Percentiles rank a stretch among this genome's conserved stretches.
These are phyloP conservation scores for Cottoperca gobio DNA, from an alignment of 2,797 vertebrate genomes.

Conservation along the genomic window DNA sequence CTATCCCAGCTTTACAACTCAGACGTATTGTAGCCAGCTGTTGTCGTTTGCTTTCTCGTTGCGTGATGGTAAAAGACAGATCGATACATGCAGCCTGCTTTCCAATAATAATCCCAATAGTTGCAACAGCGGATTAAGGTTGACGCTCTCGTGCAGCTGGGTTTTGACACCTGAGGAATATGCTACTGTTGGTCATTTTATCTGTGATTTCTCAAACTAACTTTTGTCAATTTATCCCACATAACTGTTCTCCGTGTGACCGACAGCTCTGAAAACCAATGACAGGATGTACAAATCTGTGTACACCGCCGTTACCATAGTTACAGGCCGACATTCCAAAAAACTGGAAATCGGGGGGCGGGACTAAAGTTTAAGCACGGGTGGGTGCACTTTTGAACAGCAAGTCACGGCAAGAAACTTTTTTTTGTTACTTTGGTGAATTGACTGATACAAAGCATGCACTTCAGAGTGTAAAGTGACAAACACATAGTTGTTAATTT, in stretches of 20 bases:
- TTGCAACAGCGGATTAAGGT: accelerated
- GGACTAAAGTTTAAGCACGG: constrained; percentile 77
- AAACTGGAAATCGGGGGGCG: constrained; percentile 75
- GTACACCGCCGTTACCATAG: constrained; percentile 75
- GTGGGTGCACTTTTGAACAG: constrained; percentile 70
- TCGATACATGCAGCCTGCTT: neutral
- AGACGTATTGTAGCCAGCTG: constrained; percentile 67
- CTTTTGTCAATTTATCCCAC: constrained; percentile 70
- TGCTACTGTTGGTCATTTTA: constrained; percentile 62
- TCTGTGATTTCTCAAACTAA: constrained; percentile 79
- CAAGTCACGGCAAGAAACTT: constrained; percentile 55
- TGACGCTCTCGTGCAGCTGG: neutral
- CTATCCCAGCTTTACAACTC: constrained; percentile 57
- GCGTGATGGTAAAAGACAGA: constrained; percentile 1
- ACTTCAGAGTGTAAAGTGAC: neutral
- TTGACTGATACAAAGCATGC: constrained; percentile 3
- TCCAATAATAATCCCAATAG: neutral
- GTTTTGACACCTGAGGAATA: constrained; percentile 77
- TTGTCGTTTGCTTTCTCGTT: constrained; percentile 39
- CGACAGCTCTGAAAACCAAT: constrained; percentile 79
- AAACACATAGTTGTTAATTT: constrained; percentile 1
- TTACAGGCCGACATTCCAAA: constrained; percentile 77
- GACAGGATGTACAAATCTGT: constrained; percentile 51
- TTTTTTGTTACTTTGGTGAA: constrained; percentile 36
- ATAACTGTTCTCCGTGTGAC: constrained; percentile 63